These are phyloP conservation scores for Clarias magur DNA, from an alignment of 2,113 vertebrate species.

Conservation along the genomic window DNA sequence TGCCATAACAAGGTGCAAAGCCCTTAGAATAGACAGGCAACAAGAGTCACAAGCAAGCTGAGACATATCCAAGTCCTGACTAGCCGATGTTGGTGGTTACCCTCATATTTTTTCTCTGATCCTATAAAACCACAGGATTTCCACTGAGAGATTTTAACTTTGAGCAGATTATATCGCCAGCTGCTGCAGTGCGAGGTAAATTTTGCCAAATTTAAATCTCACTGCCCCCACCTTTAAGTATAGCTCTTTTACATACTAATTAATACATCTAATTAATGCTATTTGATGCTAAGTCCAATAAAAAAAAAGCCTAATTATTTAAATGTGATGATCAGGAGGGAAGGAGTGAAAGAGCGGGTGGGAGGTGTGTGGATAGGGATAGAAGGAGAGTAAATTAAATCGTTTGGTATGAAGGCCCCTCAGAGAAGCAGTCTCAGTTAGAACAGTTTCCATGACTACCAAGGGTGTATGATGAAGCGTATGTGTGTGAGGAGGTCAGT, in stretches of 20 bases:
- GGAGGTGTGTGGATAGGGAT: background rate
- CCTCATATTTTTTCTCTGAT: background rate
- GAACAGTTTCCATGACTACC: slow-evolving; percentile 52
- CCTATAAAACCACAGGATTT: background rate
- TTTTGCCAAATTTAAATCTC: background rate
- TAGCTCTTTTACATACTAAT: background rate
- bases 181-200: no score
- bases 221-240: background rate
- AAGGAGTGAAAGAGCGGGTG: background rate
- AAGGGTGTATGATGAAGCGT: slow-evolving; percentile 37
- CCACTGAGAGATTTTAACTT: no score
- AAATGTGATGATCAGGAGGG: background rate
- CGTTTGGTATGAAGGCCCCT: slow-evolving; percentile 28
- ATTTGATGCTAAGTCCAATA: slow-evolving; percentile 4
- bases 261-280: background rate
- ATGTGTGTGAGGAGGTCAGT: slow-evolving; percentile 18
- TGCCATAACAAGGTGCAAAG: background rate
- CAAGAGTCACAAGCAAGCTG: background rate
- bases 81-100: background rate
- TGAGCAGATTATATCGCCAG: background rate
- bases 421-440: slow-evolving; percentile 31
- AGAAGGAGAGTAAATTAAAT: slow-evolving; percentile 28
- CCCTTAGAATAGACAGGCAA: background rate
- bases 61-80: background rate
- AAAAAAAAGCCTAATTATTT: background rate